Base-by-base conservation (phyloP, 2,113 vertebrate species). In the Chaetodon auriga region DNA sequence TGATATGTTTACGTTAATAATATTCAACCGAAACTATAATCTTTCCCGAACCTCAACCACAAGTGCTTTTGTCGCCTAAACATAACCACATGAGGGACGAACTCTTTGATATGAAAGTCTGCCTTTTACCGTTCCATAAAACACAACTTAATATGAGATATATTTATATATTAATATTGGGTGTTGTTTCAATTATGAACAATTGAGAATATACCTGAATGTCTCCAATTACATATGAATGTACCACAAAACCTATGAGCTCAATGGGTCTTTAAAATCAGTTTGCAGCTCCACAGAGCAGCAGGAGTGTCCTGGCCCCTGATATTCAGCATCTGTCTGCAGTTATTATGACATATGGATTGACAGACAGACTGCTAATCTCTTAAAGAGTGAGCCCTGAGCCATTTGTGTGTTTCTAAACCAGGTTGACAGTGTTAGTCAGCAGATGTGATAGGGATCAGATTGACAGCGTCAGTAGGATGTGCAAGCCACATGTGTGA, bases 401-500 rank as follows among this genome's bases (percentile, higher is more conserved):
- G 58, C 53, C 14, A 25, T 49, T 43, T 30, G 6, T 63, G 43
- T 64, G 53, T 43, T 43, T 41, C 35, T 77, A 35, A 30, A 61
- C 45, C 62, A 75, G 69, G 70, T 75, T 19, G 58, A 74, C 65
- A 15, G 46, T 14, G 64, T n/a, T n/a, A 25, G 36, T 25, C 11
- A 10, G 54, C 36, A 57, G 18, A 61, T 57, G 49, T 58, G 72
- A 74, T 4, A n/a, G 45, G 23, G 48, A 25, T 35, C 54, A 63
- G 65, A 75, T 3, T 21, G 76, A 68, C 21, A 46, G n/a, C 36
- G 61, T 54, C 73, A 68, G 18, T 30, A 15, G 15, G 8, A 43
- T 15, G 12, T 38, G 46, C 8, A 19, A 14, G 8, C 35, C 18
- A 46, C 21, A 19, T 2, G 11, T 48, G 41, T 25, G 53, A 57